phyloP scores from a whole-genome alignment of 2,113 vertebrate genomes.

The Agapornis roseicollis region DNA sequence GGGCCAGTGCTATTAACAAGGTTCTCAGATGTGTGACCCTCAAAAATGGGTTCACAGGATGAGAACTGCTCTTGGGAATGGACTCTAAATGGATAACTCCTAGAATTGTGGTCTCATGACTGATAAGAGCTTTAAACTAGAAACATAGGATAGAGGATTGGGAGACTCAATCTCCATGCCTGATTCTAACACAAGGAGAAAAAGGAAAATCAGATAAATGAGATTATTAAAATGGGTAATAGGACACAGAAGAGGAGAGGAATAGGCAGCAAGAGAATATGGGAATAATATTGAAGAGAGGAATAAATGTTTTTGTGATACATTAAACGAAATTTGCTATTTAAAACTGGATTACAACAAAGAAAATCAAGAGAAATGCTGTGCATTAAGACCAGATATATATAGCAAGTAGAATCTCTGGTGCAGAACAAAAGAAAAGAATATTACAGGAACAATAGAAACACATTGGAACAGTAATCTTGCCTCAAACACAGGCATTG shows the following conservation, averaged over 20 bases:
- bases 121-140: not conserved
- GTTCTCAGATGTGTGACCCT: not conserved
- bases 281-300: slow-evolving; percentile 26
- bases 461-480: not conserved
- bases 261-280: slow-evolving; percentile 57
- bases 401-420: slow-evolving; percentile 21
- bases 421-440: slow-evolving; percentile 42
- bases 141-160: not conserved
- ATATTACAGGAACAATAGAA: slow-evolving; percentile 36
- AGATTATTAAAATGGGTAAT: slow-evolving; percentile 48
- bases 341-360: slow-evolving; percentile 60
- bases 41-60: not conserved
- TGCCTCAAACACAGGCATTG: slow-evolving; percentile 9
- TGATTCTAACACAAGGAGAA: not conserved
- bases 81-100: not conserved
- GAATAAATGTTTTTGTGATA: slow-evolving; percentile 45
- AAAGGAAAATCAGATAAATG: slow-evolving; percentile 23
- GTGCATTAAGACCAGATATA: slow-evolving; percentile 21
- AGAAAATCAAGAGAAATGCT: slow-evolving; percentile 58
- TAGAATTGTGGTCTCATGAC: not conserved
- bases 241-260: slow-evolving; percentile 26
- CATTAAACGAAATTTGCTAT: slow-evolving; percentile 57
- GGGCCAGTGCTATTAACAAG: not conserved
- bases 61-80: not conserved
- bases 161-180: not conserved